Percentiles rank a stretch among this genome's conserved stretches.
Evolutionary conservation across 2,888 invertebrate species (phyloP).

Genomic region (Orthonychiurus folsomi): DNA sequence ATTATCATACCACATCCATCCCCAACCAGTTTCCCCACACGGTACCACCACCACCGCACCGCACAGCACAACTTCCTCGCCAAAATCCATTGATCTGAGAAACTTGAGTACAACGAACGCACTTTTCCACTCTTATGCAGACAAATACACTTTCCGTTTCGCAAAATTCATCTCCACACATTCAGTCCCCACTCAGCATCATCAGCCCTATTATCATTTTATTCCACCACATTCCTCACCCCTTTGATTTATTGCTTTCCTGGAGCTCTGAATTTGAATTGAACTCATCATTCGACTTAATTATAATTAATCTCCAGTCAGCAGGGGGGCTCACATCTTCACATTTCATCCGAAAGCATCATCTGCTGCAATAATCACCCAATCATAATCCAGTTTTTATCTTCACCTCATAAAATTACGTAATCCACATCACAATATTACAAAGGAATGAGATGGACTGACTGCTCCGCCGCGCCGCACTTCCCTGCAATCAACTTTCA

Average conservation of each 20-base stretch:
- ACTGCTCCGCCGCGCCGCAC: too few species aligned
- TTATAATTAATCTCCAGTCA: background rate
- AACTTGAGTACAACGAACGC: background rate
- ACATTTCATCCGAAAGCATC: too few species aligned
- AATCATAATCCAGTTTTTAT: too few species aligned
- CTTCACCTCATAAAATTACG: too few species aligned
- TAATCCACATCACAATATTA: too few species aligned
- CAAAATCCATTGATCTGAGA: background rate
- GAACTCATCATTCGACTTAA: background rate
- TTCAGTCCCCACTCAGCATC: background rate
- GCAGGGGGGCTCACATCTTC: too few species aligned
- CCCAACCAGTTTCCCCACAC: background rate
- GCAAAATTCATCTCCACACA: background rate
- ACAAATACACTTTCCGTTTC: background rate
- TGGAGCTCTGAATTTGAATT: background rate
- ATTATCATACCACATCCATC: constrained; percentile 2
- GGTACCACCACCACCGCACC: background rate
- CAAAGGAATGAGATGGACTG: too few species aligned
- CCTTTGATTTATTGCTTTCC: background rate
- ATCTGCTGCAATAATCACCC: too few species aligned
- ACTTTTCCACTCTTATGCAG: background rate
- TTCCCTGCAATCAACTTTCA: too few species aligned
- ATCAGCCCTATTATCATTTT: background rate
- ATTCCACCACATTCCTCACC: background rate
- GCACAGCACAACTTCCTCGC: background rate